A percentile compares a stretch with the other conserved stretches of the same genome.
Evolutionary conservation across 2,888 invertebrate species (phyloP).

Genomic region (Aleiodes leptofemur): DNA sequence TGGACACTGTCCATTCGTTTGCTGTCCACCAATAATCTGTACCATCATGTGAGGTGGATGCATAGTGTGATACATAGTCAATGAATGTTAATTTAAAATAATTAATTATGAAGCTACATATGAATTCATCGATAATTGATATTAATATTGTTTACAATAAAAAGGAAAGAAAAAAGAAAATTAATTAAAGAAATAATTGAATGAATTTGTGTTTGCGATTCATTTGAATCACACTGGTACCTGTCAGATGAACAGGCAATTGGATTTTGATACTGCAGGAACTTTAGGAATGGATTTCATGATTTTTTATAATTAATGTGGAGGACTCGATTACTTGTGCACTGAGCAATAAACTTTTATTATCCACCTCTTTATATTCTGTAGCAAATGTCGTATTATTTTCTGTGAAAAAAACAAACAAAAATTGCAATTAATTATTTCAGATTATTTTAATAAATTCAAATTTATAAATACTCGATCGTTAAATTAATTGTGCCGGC

Average conservation of each 20-base stretch:
- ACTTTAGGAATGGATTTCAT: constrained; percentile 1
- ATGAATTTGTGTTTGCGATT: not conserved
- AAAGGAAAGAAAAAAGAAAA: not conserved
- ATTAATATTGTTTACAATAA: not conserved
- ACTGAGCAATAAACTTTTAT: not conserved
- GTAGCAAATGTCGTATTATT: not conserved
- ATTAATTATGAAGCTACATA: not conserved
- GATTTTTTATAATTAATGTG: not conserved
- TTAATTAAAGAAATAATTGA: not conserved
- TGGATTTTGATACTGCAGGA: not conserved
- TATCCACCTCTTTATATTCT: too few species aligned
- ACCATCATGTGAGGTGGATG: constrained; percentile 71
- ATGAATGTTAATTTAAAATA: constrained; percentile 41
- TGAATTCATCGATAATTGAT: not conserved
- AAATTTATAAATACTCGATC: not conserved
- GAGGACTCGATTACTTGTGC: not conserved
- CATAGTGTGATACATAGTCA: constrained; percentile 72
- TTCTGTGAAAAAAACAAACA: constrained; percentile 1
- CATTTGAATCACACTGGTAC: constrained; percentile 4
- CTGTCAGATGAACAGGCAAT: constrained; percentile 5
- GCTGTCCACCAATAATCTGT: constrained; percentile 69
- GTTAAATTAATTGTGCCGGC: not conserved
- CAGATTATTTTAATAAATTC: not conserved
- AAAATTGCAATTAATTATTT: not conserved
- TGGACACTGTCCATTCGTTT: constrained; percentile 66